Evolutionary conservation across 2,888 invertebrate genomes (phyloP), one percentile per base, ranked within the genome.

Genomic region (Nezara viridula): DNA sequence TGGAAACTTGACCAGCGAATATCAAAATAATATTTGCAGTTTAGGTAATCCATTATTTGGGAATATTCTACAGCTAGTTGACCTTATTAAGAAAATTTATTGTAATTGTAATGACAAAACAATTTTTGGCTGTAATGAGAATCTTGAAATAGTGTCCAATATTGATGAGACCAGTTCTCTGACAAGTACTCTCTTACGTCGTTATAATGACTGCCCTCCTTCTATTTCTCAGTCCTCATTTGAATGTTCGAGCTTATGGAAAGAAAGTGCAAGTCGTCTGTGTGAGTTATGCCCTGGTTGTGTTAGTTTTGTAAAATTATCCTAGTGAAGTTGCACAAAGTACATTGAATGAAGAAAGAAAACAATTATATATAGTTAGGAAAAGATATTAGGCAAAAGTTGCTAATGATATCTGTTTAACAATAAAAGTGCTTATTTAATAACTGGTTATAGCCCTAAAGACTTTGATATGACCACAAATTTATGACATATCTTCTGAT

Each of bases 261-360:
- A 86, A 47, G 86, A 86, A 86, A 86, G 86, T 52, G 86, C 86
- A 50, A 55, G 24, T 24, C 86, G 50, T 10, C 52, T 86, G 0
- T 86, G 50, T 50, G 55, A 55, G 0, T 32, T 50, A 19, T 86
- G 86, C 10, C 86, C 86, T 37, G 32, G 86, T 32, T 86, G 52
- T 14, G 16, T 86, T n/a, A 52, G 6, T 40, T 10, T 49, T 10
- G n/a, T 52, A 21, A 86, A 86, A 37, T 24, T n/a, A 44, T 24
- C 81, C n/a, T n/a, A 47, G n/a, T 44, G 44, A 47, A 9, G 24
- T 37, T 21, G 6, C 40, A 14, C 44, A 47, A 81, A 40, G 77
- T 24, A 7, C 12, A 73, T 37, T 2, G 9, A 40, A 24, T 77
- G 24, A 40, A 81, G 24, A 37, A 81, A 47, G 44, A 81, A 44